Evolutionary conservation across 2,113 vertebrate species (phyloP), one percentile per base, ranked within the genome.

Genomic region (Chinchilla lanigera): DNA sequence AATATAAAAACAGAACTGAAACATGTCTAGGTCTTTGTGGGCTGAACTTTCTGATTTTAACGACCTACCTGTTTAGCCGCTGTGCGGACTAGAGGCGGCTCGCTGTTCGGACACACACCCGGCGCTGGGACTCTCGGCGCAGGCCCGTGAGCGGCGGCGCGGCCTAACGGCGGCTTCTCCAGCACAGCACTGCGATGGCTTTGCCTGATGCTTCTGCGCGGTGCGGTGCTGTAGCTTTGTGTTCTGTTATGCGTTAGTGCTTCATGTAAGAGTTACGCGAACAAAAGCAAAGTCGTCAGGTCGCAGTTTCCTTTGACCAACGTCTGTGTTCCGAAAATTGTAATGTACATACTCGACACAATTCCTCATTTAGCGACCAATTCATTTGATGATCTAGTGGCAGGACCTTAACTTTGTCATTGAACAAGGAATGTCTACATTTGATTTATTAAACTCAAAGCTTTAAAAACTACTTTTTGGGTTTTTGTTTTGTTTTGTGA

Each of bases 41-140:
- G 16, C 11, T 84, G 58, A 89, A 58, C 93, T 95, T 86, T 86
- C 78, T 96, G 35, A 47, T 44, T 75, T 75, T 47, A 47, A 47
- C 4, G 12, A 44, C 41, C 24, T 26, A 6, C 12, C 73, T 13
- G 12, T 47, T 26, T 14, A 28, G 26, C 12, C 5, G 5, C 30
- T 77, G 63, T 17, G 13, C 3, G 14, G 63, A 67, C 63, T 35
- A 4, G 89, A 2, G 63, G 33, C 63, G 60, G 24, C 60, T 61
- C 60, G 9, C 60, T 61, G 60, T 26, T 61, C 20, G 8, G 5
- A 61, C 60, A 9, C 9, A 26, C 24, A 26, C 60, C 60, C 22
- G 60, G 30, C 33, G 14, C 30, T 26, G 24, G 3, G 63, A 16
- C 30, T 11, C 58, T 7, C 63, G 63, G 0, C 30, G 30, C 30